phyloP scores from a whole-genome alignment of 2,888 invertebrate species.

The Philaethria dido region DNA sequence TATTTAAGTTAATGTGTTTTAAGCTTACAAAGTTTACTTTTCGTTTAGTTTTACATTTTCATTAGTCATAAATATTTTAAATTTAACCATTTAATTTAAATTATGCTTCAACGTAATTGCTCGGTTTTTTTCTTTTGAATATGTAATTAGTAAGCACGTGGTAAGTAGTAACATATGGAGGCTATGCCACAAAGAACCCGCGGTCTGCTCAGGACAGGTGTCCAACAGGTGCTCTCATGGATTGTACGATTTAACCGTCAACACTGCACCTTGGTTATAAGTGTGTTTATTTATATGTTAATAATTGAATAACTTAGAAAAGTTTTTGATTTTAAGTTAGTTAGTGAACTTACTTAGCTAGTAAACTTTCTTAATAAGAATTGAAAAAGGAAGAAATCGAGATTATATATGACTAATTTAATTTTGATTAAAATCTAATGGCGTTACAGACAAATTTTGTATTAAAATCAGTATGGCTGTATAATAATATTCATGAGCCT shows the following conservation, averaged over 20 bases:
- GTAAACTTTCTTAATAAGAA: neutral
- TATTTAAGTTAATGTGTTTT: neutral
- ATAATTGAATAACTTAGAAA: neutral
- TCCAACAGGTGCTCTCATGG: constrained; percentile 38
- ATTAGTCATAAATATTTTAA: neutral
- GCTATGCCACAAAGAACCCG: constrained; percentile 23
- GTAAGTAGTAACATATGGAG: constrained; percentile 36
- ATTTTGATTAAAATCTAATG: neutral
- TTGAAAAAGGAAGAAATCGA: neutral
- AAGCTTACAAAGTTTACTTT: neutral
- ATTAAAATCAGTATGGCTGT: constrained; percentile 7
- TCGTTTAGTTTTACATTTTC: neutral
- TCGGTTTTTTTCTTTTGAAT: neutral
- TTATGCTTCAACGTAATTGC: neutral
- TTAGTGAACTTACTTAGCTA: neutral
- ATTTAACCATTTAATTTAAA: neutral
- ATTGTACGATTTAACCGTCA: constrained; percentile 35
- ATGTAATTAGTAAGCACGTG: constrained; percentile 32
- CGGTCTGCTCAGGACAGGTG: constrained; percentile 35
- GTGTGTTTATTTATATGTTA: constrained; percentile 11
- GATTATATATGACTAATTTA: neutral
- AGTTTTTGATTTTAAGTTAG: neutral
- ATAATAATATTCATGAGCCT: constrained; percentile 18
- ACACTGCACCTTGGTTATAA: constrained; percentile 21
- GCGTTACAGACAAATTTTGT: neutral